Conservation (phyloP, 1,140 invertebrate species). For the Panagrolaimus sp. region DNA sequence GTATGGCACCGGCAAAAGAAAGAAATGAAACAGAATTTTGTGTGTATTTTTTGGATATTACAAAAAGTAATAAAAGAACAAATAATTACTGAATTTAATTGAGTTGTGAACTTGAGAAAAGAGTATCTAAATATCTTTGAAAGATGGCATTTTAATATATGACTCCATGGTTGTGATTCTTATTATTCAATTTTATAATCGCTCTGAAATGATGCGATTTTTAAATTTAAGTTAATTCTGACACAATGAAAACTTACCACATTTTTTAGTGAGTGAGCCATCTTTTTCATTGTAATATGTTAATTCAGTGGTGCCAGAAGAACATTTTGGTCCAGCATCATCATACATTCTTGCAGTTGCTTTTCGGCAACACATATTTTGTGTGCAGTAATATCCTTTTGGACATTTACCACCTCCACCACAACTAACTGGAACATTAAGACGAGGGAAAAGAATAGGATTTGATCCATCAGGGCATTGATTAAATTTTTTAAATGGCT, state of each 20-base stretch:
- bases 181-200: background rate
- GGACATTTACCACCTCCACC: conserved; percentile 34
- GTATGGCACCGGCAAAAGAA: too few relatives aligned
- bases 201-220: background rate
- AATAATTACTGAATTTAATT: too few relatives aligned
- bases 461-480: conserved; percentile 40
- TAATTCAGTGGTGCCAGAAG: background rate
- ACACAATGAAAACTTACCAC: background rate
- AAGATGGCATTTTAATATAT: too few relatives aligned
- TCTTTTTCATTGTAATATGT: conserved; percentile 1
- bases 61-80: background rate
- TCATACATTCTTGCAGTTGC: conserved; percentile 18
- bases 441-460: conserved; percentile 46
- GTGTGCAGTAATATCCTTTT: conserved; percentile 32
- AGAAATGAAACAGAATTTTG: too few relatives aligned
- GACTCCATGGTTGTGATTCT: too few relatives aligned
- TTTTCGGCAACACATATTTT: conserved; percentile 38
- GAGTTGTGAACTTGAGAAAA: too few relatives aligned
- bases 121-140: too few relatives aligned
- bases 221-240: too few relatives aligned
- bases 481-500: conserved; percentile 5
- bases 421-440: conserved; percentile 40
- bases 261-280: background rate
- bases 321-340: conserved; percentile 4
- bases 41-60: background rate